Percentiles rank a stretch among this genome's conserved stretches.
phyloP scores from a whole-genome alignment of 2,113 vertebrate genomes.

The Semnornis frantzii region DNA sequence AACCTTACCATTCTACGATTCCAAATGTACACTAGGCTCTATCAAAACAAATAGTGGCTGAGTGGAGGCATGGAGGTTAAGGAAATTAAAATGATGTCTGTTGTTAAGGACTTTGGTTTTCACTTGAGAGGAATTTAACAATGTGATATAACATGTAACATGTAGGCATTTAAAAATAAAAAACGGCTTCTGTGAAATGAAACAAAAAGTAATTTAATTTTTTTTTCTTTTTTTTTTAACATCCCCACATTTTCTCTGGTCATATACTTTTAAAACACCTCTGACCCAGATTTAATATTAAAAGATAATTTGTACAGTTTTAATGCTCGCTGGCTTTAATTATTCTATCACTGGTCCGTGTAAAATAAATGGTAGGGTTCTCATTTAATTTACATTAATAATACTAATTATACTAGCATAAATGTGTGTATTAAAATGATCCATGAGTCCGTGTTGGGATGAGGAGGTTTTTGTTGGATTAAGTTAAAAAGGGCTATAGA shows the following conservation, averaged over 20 bases:
- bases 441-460: neutral
- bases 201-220: neutral
- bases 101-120: neutral
- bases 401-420: neutral
- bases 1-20: no score
- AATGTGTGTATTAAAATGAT: slow-evolving; percentile 30
- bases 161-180: neutral
- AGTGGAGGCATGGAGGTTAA: neutral
- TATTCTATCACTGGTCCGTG: neutral
- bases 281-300: neutral
- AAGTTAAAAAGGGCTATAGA: neutral
- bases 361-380: slow-evolving; percentile 9
- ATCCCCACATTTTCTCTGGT: neutral
- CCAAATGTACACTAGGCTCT: neutral
- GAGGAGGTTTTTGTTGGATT: slow-evolving; percentile 18
- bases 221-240: neutral
- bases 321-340: neutral
- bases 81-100: neutral
- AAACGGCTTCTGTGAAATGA: neutral
- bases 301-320: neutral
- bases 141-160: neutral
- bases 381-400: slow-evolving; percentile 41
- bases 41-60: neutral
- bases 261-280: neutral
- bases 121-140: neutral